Evolutionary conservation across 1,140 invertebrate genomes (phyloP).

Genomic region (Cephus cinctus): DNA sequence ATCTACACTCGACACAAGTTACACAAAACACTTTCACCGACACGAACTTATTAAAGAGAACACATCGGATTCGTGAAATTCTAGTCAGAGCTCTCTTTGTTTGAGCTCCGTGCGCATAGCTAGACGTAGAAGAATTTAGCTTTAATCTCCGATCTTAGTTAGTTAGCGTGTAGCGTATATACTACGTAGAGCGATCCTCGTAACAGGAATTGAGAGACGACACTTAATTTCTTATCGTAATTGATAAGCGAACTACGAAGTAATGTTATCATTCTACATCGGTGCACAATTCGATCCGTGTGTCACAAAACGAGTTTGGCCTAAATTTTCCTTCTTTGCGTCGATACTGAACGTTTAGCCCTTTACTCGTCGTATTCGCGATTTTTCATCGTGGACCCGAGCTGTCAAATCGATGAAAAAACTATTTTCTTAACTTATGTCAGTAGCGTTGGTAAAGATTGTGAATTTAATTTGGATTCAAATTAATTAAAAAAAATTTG

Average conservation of each 20-base stretch:
- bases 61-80: constrained; percentile 14
- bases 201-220: constrained; percentile 50
- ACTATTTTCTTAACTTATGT: too few species aligned
- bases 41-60: too few species aligned
- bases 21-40: too few species aligned
- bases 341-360: too few species aligned
- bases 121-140: constrained; percentile 21
- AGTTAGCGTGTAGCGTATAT: too few species aligned
- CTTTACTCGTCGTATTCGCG: too few species aligned
- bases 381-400: too few species aligned
- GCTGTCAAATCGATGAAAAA: too few species aligned
- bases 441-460: too few species aligned
- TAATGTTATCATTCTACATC: constrained; percentile 36
- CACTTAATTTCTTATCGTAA: constrained; percentile 41
- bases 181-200: constrained; percentile 36
- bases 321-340: constrained; percentile 39
- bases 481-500: too few species aligned
- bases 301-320: constrained; percentile 42
- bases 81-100: constrained; percentile 30
- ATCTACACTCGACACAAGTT: too few species aligned
- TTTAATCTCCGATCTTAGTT: constrained; percentile 38
- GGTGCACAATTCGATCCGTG: constrained; percentile 43
- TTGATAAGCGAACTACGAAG: constrained; percentile 31
- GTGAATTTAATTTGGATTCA: too few species aligned
- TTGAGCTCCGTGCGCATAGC: constrained; percentile 17